Evolutionary conservation across 1,140 invertebrate species (phyloP), one percentile per base, ranked within the genome.

Genomic region (Babylonia areolata): DNA sequence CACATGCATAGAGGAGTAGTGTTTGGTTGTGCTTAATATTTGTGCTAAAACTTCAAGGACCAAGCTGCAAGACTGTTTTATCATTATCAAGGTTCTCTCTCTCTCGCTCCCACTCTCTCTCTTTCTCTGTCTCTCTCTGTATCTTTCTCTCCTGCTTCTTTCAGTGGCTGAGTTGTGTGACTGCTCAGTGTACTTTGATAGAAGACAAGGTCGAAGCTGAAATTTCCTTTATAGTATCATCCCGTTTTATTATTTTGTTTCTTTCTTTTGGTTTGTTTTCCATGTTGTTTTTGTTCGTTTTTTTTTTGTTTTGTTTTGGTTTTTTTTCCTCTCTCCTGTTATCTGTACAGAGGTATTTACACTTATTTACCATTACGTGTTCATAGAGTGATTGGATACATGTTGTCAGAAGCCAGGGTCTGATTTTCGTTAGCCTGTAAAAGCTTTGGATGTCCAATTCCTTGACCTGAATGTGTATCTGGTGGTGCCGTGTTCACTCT

Each of bases 321-420:
- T 12, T 5, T 64, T 23, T 23, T n/a, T 64, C 20, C 20, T n/a
- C 23, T 64, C 58, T 28, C 28, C 28, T 23, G 58, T 64, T 64
- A 64, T 23, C 28, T 64, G 58, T 64, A 64, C 58, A 64, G 58
- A n/a, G 28, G 58, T n/a, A 5, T 64, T 2, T 12, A n/a, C 58
- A 64, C 15, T 64, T 64, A 77, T 77, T 37, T 77, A 77, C 75
- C 75, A 77, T 39, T 77, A 77, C 15, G 75, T 77, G 75, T 77
- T 77, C 75, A 77, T 40, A 73, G 58, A 64, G 28, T n/a, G 58
- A 23, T 64, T 64, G 58, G 58, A 64, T 64, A 64, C 15, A n/a
- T 64, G 46, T 51, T 17, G 9, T 51, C 46, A 51, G 46, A 51
- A 51, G 46, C 46, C 9, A 17, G 17, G 46, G 46, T 51, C 2